These are phyloP conservation scores for Lerema accius DNA, from an alignment of 1,140 invertebrate species.

Conservation along the genomic window DNA sequence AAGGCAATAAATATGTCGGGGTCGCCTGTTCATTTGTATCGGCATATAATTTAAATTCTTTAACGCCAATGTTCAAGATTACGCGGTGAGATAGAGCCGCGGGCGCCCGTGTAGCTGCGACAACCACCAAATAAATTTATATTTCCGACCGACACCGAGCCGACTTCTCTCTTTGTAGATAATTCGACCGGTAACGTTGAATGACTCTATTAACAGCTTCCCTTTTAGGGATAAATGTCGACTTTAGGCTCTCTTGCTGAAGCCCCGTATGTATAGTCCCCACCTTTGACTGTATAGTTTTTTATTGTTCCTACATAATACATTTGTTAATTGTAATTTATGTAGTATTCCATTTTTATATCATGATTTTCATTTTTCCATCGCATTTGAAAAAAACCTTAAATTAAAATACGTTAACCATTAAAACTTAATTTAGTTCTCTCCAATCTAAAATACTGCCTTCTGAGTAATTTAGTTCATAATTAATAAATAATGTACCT, in stretches of 20 bases:
- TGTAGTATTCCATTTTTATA: too few relatives aligned
- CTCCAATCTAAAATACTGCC: too few relatives aligned
- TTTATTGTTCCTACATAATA: too few relatives aligned
- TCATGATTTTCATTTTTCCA: too few relatives aligned
- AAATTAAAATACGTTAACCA: too few relatives aligned
- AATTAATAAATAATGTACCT: too few relatives aligned
- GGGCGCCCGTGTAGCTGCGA: slow-evolving; percentile 77
- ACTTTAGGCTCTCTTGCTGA: slow-evolving; percentile 61
- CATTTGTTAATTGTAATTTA: too few relatives aligned
- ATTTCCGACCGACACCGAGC: slow-evolving; percentile 77
- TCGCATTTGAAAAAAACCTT: too few relatives aligned
- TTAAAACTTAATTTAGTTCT: too few relatives aligned
- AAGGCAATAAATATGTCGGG: slow-evolving; percentile 77
- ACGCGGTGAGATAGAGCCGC: slow-evolving; percentile 75
- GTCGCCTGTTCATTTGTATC: slow-evolving; percentile 81
- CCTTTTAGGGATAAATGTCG: slow-evolving; percentile 81
- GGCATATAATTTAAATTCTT: slow-evolving; percentile 82
- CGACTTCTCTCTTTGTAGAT: slow-evolving; percentile 81
- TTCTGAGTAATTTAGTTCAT: too few relatives aligned
- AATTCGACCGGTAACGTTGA: slow-evolving; percentile 81
- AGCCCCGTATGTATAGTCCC: slow-evolving; percentile 60
- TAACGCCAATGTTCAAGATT: slow-evolving; percentile 83
- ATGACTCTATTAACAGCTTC: slow-evolving; percentile 83
- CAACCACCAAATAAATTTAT: slow-evolving; percentile 82
- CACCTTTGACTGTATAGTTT: neutral